A percentile compares a stretch with the other conserved stretches of the same genome.
These are phyloP conservation scores for Ctenosaura bakeri DNA, from an alignment of 2,797 vertebrate genomes.

Conservation along the genomic window DNA sequence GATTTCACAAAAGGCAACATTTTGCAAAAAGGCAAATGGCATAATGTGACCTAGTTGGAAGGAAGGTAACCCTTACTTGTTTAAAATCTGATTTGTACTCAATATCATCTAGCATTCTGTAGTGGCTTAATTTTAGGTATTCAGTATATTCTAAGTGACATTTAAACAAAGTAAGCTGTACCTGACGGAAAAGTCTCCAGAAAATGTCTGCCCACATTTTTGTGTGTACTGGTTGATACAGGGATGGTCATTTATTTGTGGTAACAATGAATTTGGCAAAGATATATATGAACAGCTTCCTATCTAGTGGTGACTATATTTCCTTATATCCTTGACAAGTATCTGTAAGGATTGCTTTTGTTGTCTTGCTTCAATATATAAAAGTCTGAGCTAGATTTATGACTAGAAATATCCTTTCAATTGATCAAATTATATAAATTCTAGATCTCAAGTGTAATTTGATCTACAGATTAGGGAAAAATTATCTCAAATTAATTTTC, in stretches of 20 bases:
- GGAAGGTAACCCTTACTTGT: too few relatives aligned
- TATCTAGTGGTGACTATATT: not conserved
- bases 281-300: not conserved
- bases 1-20: too few relatives aligned
- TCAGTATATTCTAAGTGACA: not conserved
- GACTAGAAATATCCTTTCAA: not conserved
- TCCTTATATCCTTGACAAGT: not conserved
- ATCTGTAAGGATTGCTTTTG: not conserved
- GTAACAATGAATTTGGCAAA: too few relatives aligned
- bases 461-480: slow-evolving; percentile 54
- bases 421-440: slow-evolving; percentile 59
- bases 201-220: not conserved
- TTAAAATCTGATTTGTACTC: not conserved
- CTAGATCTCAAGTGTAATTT: slow-evolving; percentile 50
- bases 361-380: not conserved
- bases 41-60: too few relatives aligned
- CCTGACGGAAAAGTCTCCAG: not conserved
- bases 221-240: not conserved
- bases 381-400: slow-evolving; percentile 10
- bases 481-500: slow-evolving; percentile 56
- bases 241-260: not conserved
- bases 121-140: not conserved
- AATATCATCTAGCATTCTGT: not conserved
- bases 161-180: too few relatives aligned
- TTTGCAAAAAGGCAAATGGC: too few relatives aligned